A percentile compares a stretch with the other conserved stretches of the same genome.
These are phyloP conservation scores for Quadroppia sp. DNA, from an alignment of 2,888 invertebrate species.

Conservation along the genomic window DNA sequence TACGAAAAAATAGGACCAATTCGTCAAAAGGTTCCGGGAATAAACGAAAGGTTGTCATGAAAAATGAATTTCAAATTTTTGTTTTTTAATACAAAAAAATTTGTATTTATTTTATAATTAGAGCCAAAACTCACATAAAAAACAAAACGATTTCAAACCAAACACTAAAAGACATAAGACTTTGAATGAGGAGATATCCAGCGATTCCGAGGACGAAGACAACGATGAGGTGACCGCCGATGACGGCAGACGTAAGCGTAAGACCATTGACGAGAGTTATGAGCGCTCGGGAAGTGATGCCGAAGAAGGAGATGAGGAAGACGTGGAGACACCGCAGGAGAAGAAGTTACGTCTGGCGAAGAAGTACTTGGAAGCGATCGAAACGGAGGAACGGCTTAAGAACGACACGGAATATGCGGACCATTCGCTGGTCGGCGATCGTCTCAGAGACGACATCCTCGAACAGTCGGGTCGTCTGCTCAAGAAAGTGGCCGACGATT, in stretches of 20 bases:
- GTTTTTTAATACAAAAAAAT: neutral
- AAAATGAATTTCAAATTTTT: neutral
- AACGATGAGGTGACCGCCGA: neutral
- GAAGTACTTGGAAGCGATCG: constrained; percentile 79
- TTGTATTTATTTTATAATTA: neutral
- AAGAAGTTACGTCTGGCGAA: constrained; percentile 85
- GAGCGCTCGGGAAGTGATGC: constrained; percentile 47
- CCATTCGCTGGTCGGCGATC: constrained; percentile 63
- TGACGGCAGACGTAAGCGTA: neutral
- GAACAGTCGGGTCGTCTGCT: constrained; percentile 78
- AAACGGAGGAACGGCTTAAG: constrained; percentile 66
- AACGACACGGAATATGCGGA: constrained; percentile 61
- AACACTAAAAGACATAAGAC: neutral
- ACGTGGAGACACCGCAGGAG: constrained; percentile 75
- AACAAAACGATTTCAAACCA: neutral
- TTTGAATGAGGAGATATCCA: constrained; percentile 40
- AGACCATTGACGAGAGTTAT: neutral
- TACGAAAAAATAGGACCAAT: constrained; percentile 22
- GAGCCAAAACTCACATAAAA: neutral
- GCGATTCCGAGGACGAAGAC: constrained; percentile 21
- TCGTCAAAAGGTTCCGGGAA: neutral
- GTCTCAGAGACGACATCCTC: constrained; percentile 76
- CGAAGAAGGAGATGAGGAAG: too few relatives aligned
- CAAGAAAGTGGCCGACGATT: constrained; percentile 66
- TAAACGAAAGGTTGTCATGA: constrained; percentile 3